A percentile compares a stretch with the other conserved stretches of the same genome.
Conservation (phyloP, 2,888 invertebrate genomes). For the Frankliniella intonsa region DNA sequence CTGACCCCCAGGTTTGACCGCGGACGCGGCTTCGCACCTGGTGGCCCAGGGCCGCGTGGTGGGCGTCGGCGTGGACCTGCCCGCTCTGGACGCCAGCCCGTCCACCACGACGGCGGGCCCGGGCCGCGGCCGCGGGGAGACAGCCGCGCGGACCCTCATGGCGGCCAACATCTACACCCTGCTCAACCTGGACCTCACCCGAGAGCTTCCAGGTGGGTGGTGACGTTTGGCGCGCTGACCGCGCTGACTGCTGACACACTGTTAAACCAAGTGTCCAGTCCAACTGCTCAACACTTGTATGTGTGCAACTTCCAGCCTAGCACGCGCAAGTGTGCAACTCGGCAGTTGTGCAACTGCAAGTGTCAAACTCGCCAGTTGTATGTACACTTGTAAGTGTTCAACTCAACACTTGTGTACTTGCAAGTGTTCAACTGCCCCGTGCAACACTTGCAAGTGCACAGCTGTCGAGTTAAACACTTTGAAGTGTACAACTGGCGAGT, state of each 20-base stretch:
- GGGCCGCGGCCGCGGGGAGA: not conserved
- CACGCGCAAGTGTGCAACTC: too few species aligned
- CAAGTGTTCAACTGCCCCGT: too few species aligned
- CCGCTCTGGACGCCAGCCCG: not conserved
- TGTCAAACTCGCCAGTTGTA: too few species aligned
- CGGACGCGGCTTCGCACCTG: not conserved
- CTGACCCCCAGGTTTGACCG: not conserved
- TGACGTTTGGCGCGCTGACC: not conserved
- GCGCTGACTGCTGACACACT: not conserved
- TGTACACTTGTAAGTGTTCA: too few species aligned
- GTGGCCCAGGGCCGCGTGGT: not conserved
- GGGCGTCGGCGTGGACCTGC: conserved; percentile 11
- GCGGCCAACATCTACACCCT: not conserved
- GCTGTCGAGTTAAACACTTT: too few species aligned
- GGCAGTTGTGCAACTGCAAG: too few species aligned
- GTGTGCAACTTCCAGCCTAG: too few species aligned
- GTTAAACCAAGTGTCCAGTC: too few species aligned
- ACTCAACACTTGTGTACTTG: too few species aligned
- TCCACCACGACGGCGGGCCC: not conserved
- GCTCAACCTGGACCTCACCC: conserved; percentile 8
- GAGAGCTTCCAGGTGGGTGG: not conserved
- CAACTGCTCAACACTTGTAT: too few species aligned
- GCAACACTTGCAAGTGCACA: too few species aligned
- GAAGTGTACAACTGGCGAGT: too few species aligned
- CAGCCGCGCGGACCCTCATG: not conserved